phyloP scores from a whole-genome alignment of 2,113 vertebrate species.

The Coregonus clupeaformis region DNA sequence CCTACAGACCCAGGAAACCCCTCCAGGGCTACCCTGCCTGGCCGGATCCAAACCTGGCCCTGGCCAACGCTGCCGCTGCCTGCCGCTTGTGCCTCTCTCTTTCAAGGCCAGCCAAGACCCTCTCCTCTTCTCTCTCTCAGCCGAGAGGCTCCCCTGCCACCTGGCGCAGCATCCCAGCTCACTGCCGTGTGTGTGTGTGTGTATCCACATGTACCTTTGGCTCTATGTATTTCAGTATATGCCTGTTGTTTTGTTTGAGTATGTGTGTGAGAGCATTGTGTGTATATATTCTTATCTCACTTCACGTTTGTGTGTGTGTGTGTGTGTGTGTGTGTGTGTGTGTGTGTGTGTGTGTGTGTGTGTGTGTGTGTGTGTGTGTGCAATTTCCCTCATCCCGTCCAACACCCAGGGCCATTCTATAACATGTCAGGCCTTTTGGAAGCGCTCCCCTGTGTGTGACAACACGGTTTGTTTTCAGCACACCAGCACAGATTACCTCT shows the following conservation, averaged over 20 bases:
- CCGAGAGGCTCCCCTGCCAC: slow-evolving; percentile 64
- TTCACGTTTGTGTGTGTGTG: slow-evolving; percentile 58
- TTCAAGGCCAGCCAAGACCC: slow-evolving; percentile 71
- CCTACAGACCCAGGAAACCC: slow-evolving; percentile 61
- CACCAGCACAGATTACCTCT: slow-evolving; percentile 53
- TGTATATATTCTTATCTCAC: slow-evolving; percentile 33
- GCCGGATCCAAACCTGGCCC: slow-evolving; percentile 56
- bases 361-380: slow-evolving; percentile 32
- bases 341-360: slow-evolving; percentile 30
- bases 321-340: slow-evolving; percentile 35
- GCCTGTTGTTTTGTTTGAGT: slow-evolving; percentile 5
- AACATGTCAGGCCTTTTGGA: slow-evolving; percentile 60
- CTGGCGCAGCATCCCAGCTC: slow-evolving; percentile 61
- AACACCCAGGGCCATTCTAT: slow-evolving; percentile 45
- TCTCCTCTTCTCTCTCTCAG: slow-evolving; percentile 55
- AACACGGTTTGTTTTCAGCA: slow-evolving; percentile 57
- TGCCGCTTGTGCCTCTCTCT: slow-evolving; percentile 63
- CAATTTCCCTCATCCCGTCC: slow-evolving; percentile 44
- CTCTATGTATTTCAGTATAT: neutral
- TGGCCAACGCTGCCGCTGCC: slow-evolving; percentile 16
- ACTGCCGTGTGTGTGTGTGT: slow-evolving; percentile 36
- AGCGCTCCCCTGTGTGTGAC: slow-evolving; percentile 30
- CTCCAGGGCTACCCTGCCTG: slow-evolving; percentile 54
- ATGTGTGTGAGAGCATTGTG: slow-evolving; percentile 31
- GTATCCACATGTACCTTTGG: slow-evolving; percentile 6